phyloP scores from a whole-genome alignment of 2,113 vertebrate genomes.

The Otolemur garnettii region DNA sequence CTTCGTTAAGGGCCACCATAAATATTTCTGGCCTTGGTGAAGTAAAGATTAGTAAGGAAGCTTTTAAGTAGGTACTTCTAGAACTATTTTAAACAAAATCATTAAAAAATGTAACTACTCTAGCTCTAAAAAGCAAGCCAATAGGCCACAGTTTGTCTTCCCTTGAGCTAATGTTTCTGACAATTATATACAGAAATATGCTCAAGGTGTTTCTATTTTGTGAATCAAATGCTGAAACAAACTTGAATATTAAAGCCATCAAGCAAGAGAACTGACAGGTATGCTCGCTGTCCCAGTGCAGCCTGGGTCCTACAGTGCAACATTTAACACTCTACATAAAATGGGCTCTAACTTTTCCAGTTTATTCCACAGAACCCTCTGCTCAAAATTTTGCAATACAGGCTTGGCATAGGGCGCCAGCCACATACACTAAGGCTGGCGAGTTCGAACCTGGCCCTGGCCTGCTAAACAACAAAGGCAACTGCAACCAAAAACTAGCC shows the following conservation, averaged over 20 bases:
- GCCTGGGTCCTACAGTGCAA: rapidly evolving
- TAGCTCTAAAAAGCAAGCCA: neutral
- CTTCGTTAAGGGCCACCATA: neutral
- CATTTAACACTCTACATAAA: neutral
- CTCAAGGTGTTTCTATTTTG: neutral
- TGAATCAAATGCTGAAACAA: neutral
- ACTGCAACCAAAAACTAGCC: too few species aligned
- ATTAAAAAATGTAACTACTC: neutral
- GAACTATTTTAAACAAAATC: neutral
- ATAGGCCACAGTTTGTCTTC: neutral
- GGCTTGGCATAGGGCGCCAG: too few species aligned
- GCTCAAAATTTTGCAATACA: neutral
- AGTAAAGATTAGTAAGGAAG: too few species aligned
- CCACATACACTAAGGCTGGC: too few species aligned
- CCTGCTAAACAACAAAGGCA: too few species aligned
- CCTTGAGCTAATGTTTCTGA: neutral
- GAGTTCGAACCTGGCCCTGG: too few species aligned
- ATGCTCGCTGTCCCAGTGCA: too few species aligned
- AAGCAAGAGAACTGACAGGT: neutral
- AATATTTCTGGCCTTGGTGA: neutral
- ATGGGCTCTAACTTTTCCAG: neutral
- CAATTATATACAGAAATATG: rapidly evolving
- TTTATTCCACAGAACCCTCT: neutral
- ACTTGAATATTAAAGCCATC: neutral
- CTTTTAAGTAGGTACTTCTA: rapidly evolving